phyloP scores from a whole-genome alignment of 2,113 vertebrate species.

The Canis aureus region DNA sequence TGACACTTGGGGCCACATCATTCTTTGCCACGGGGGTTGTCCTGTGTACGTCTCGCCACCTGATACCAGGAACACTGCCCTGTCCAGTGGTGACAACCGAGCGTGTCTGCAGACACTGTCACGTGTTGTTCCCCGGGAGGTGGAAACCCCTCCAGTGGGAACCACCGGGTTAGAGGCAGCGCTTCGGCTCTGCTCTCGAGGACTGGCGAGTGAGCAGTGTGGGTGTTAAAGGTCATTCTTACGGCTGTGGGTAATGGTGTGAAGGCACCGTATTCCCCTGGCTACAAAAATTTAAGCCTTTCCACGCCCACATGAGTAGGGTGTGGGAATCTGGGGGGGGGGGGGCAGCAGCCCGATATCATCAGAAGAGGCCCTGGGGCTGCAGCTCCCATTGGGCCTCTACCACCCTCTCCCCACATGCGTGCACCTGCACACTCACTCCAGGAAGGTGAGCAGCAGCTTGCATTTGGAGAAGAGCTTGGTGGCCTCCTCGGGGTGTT shows the following conservation, averaged over 20 bases:
- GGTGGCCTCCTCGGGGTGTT: neutral
- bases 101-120: neutral
- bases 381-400: neutral
- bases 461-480: neutral
- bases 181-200: rapidly evolving
- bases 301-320: neutral
- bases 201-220: rapidly evolving
- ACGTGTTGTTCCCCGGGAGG: neutral
- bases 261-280: rapidly evolving
- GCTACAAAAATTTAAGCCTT: neutral
- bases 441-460: neutral
- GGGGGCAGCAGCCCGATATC: neutral
- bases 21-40: rapidly evolving
- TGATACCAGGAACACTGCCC: neutral
- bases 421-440: rapidly evolving
- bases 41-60: too few species aligned
- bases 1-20: neutral
- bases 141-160: rapidly evolving
- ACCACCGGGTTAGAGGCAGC: neutral
- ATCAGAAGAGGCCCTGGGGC: neutral
- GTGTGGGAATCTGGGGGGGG: too few species aligned
- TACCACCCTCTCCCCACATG: neutral
- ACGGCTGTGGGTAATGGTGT: rapidly evolving
- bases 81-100: neutral
- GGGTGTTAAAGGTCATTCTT: neutral